Evolutionary conservation across 2,113 vertebrate species (phyloP).

Genomic region (Heteronetta atricapilla): DNA sequence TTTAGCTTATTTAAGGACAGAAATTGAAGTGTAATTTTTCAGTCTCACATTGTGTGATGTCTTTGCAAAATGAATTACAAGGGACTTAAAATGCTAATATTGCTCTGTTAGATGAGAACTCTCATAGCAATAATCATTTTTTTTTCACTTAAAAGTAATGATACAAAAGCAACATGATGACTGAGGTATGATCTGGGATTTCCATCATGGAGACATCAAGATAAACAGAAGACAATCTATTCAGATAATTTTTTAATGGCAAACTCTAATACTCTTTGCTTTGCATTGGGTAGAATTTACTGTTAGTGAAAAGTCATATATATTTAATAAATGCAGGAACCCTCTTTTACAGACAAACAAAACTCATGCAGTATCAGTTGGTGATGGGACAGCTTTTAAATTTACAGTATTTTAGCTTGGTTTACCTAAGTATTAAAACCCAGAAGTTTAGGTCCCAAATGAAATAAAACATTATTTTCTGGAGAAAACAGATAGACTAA

Average conservation of each 20-base stretch:
- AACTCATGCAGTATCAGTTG: neutral
- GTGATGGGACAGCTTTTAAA: neutral
- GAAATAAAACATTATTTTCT: neutral
- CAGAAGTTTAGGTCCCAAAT: neutral
- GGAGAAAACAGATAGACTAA: neutral
- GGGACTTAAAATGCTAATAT: constrained; percentile 18
- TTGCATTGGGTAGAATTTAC: neutral
- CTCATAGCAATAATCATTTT: constrained; percentile 28
- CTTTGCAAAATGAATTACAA: constrained; percentile 42
- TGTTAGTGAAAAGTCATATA: constrained; percentile 2
- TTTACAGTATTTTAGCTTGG: neutral
- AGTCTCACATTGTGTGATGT: neutral
- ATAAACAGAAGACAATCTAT: constrained; percentile 40
- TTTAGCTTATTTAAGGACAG: neutral
- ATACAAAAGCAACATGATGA: constrained; percentile 11
- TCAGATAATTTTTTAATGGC: constrained; percentile 60
- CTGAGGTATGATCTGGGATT: constrained; percentile 33
- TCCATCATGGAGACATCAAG: constrained; percentile 21
- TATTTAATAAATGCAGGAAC: constrained; percentile 4
- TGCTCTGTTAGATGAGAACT: neutral
- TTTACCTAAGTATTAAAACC: neutral
- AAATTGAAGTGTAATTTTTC: neutral
- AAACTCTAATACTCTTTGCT: constrained; percentile 46
- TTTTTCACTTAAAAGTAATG: neutral
- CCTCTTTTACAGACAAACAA: neutral